Evolutionary conservation across 1,140 invertebrate species (phyloP), one percentile per base, ranked within the genome.

Genomic region (Littorina saxatilis): DNA sequence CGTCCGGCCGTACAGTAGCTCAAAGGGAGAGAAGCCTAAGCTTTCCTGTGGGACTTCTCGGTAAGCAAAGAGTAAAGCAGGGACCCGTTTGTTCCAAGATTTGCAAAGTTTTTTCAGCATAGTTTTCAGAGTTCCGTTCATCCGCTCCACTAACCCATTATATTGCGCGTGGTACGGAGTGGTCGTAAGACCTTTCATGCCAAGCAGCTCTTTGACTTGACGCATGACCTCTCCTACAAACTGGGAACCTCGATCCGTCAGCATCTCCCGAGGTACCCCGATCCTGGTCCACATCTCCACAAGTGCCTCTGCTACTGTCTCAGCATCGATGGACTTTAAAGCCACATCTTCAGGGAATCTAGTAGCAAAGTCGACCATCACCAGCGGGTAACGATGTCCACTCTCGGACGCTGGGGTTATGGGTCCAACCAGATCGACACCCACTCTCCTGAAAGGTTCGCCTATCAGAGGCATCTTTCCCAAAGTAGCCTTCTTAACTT

Each of bases 121-220:
- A 3, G 40, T 27, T 29, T 74, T 86, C 2, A 92, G 47, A 2
- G 84, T 89, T 23, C 84, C 79, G 75, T 91, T 90, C 27, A 87
- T 85, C 7, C 82, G 74, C 78, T 91, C 89, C 1, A 80, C 80
- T 9, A 89, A 61, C 0, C 91, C 90, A 79, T 92, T 91, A 9
- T 35, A 35, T 50, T 74, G 72, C n/a, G 72, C 72, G 32, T 74
- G 88, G 83, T n/a, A n/a, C n/a, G n/a, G n/a, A n/a, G n/a, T n/a
- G n/a, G n/a, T n/a, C n/a, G n/a, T n/a, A n/a, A n/a, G 84, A 0
- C 79, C 80, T 0, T 84, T 82, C 37, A 73, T 85, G 15, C 79
- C 73, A 9, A 68, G 58, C 9, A 63, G 66, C 9, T 32, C 9
- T 37, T 74, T 74, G 11, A 74, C 72, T 13, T 47, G 1, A 23